These are phyloP conservation scores for Acronicta aceris DNA, from an alignment of 2,888 invertebrate species.

Conservation along the genomic window DNA sequence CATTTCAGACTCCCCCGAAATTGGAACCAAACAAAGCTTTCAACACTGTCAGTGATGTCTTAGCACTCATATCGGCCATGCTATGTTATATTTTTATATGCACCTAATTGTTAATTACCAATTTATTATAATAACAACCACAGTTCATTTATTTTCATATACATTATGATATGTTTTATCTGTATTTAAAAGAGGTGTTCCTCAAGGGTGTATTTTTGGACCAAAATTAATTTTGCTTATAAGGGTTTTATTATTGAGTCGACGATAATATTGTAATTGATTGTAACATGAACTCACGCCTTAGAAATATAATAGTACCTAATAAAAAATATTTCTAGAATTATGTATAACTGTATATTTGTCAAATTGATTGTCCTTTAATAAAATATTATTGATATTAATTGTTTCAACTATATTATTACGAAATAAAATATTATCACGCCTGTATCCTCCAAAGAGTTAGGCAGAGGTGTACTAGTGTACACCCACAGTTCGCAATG, in stretches of 20 bases:
- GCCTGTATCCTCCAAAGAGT: too few species aligned
- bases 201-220: slow-evolving; percentile 9
- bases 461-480: too few species aligned
- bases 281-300: background rate
- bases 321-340: slow-evolving; percentile 9
- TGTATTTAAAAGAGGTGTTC: background rate
- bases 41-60: slow-evolving; percentile 8
- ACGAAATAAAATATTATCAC: too few species aligned
- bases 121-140: background rate
- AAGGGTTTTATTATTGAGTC: background rate
- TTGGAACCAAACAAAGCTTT: slow-evolving; percentile 9
- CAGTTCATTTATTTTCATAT: background rate
- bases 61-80: slow-evolving; percentile 12
- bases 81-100: slow-evolving; percentile 36
- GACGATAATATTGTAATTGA: background rate
- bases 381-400: slow-evolving; percentile 15
- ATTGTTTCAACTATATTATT: background rate
- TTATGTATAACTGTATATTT: slow-evolving; percentile 23
- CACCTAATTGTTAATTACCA: slow-evolving; percentile 7
- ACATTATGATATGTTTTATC: background rate
- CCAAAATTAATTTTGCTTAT: background rate
- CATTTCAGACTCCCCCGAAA: background rate
- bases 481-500: too few species aligned
- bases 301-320: background rate
- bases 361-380: slow-evolving; percentile 27